phyloP scores from a whole-genome alignment of 2,888 invertebrate genomes.

The Shargacucullia verbasci region DNA sequence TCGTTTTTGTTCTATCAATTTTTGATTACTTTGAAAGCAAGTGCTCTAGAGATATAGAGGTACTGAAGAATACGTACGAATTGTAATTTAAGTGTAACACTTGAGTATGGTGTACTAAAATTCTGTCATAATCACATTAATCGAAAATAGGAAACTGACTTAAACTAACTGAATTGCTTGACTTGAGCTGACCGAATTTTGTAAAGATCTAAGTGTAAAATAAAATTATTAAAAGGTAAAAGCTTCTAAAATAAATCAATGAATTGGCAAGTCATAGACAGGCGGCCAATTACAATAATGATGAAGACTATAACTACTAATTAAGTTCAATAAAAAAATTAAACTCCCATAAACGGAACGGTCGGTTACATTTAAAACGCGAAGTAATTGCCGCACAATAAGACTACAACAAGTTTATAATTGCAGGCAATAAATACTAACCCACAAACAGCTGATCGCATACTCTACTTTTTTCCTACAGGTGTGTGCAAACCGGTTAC shows the following conservation, averaged over 20 bases:
- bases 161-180: too few relatives aligned
- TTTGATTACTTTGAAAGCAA: constrained; percentile 29
- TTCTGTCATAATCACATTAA: neutral
- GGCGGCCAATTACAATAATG: constrained; percentile 16
- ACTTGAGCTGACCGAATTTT: too few relatives aligned
- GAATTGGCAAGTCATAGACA: constrained; percentile 9
- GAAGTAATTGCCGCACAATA: constrained; percentile 47
- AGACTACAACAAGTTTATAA: constrained; percentile 50
- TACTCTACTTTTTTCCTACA: constrained; percentile 60
- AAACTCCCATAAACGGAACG: constrained; percentile 36
- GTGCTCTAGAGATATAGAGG: neutral
- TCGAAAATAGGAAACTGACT: too few relatives aligned
- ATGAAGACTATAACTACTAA: constrained; percentile 33
- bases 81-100: neutral
- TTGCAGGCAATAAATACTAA: constrained; percentile 54
- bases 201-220: too few relatives aligned
- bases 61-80: constrained; percentile 9
- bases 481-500: constrained; percentile 69
- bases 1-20: constrained; percentile 47
- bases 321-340: constrained; percentile 47
- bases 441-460: constrained; percentile 63
- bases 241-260: constrained; percentile 4
- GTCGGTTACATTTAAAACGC: constrained; percentile 38
- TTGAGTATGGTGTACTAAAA: neutral
- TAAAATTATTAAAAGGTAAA: too few relatives aligned